Evolutionary conservation across 2,797 vertebrate genomes (phyloP), one percentile per base, ranked within the genome.

Genomic region (Gymnocypris eckloni): DNA sequence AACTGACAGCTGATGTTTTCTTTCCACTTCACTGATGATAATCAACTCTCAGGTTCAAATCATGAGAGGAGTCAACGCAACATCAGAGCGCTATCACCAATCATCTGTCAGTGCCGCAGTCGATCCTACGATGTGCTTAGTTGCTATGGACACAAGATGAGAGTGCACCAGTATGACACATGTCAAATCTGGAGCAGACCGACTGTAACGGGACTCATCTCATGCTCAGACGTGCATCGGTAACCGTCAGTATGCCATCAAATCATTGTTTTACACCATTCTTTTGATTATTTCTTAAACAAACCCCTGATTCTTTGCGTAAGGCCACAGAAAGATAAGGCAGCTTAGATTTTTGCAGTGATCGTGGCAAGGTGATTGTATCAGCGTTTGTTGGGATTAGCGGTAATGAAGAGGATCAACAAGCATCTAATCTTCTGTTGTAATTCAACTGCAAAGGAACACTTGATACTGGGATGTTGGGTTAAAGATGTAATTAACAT

Each of bases 131-230:
- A 86, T 81, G 81, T 67, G 86, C 87, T 90, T 75, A 87, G 94
- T 95, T 95, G 92, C 93, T 89, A 94, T 94, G 92, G 94, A 93
- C 93, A 95, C 94, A 56, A 83, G 82, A 89, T 18, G 69, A 73
- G 84, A 86, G 87, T 75, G 88, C 86, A 73, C 20, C 67, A 48
- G 72, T 86, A 86, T 84, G 91, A 90, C 91, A 92, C 89, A 83
- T 91, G 91, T 92, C 91, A 91, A 84, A 89, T 92, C 83, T 88
- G 52, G 3, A 89, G 87, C 84, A 86, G 71, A 85, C 71, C 54
- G 72, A 76, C 69, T 76, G 85, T 88, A 75, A 80, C 52, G 37
- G 69, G 79, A 85, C 79, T 88, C 48, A 83, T 87, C 84, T 85
- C 73, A 88, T 64, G 76, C 83, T 66, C 75, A 85, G 81, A 77